Evolutionary conservation across 2,797 vertebrate genomes (phyloP), one percentile per base, ranked within the genome.

Genomic region (Borostomias antarcticus): DNA sequence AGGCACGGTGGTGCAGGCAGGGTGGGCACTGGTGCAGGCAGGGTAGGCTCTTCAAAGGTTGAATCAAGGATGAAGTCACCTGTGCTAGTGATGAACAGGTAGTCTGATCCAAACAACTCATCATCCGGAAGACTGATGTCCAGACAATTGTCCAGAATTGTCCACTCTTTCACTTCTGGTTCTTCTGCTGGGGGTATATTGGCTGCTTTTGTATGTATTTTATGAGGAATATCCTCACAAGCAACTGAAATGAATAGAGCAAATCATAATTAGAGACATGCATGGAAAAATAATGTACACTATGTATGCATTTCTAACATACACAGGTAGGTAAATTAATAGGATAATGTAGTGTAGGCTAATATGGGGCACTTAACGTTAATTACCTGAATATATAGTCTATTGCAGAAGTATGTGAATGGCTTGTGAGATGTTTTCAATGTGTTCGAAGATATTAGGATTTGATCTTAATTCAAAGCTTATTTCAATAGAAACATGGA

Each of bases 91-190:
- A 57, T 1, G 29, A 29, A 17, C 26, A 32, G 29, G 15, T 57
- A 1, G n/a, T 29, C 28, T 57, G 2, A 30, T 32, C 53, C 8
- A 29, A 32, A 32, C 53, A 57, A 17, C 43, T 1, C 8, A 10
- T 47, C 4, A 3, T 3, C 43, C 1, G 5, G 43, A 47, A 47
- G n/a, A 47, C 2, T 47, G 2, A 5, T 47, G 4, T 47, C 43
- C 8, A 15, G 13, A 47, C n/a, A 47, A 47, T 47, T 57, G 53
- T 57, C 53, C 53, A 57, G 53, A 8, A 57, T 57, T 17, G 53
- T 29, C 53, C 53, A 57, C 43, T 47, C 17, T 47, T 47, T 47
- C 43, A 15, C 5, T 32, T 57, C 53, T 6, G 32, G 25, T 57
- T 57, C 53, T 32, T 57, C 53, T 29, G 53, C 25, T 30, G 53